phyloP scores from a whole-genome alignment of 2,888 invertebrate species.

The Nesidiocoris tenuis region DNA sequence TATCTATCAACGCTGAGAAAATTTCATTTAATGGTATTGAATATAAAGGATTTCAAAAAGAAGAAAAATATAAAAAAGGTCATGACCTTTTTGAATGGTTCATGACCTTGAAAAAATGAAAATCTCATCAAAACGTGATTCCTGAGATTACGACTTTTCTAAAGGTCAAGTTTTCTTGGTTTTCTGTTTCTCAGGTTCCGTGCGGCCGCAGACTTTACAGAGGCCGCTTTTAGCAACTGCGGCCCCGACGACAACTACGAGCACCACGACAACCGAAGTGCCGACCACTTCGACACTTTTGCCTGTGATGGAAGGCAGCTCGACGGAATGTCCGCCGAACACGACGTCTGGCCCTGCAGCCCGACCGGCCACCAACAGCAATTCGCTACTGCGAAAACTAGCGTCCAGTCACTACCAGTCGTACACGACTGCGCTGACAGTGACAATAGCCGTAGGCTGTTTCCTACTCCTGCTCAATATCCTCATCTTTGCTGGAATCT shows the following conservation, averaged over 20 bases:
- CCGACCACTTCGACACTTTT: conserved; percentile 55
- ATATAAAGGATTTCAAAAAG: too few species aligned
- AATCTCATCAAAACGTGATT: too few species aligned
- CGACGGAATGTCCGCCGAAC: conserved; percentile 75
- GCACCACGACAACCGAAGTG: conserved; percentile 55
- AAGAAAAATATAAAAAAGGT: too few species aligned
- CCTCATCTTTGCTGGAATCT: conserved; percentile 84
- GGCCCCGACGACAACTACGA: conserved; percentile 56
- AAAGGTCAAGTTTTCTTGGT: too few species aligned
- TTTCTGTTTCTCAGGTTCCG: conserved; percentile 63
- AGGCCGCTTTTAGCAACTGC: conserved; percentile 62
- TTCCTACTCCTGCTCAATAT: conserved; percentile 78
- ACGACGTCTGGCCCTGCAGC: conserved; percentile 54
- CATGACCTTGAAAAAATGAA: too few species aligned
- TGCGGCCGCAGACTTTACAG: conserved; percentile 72
- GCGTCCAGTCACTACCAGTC: conserved; percentile 84
- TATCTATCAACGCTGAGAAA: too few species aligned
- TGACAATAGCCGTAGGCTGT: conserved; percentile 83
- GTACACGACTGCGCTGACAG: conserved; percentile 83
- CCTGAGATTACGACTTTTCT: too few species aligned
- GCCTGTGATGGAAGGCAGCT: conserved; percentile 55
- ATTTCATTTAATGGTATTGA: too few species aligned
- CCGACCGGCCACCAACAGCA: conserved; percentile 56
- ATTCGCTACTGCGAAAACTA: conserved; percentile 70
- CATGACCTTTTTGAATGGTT: too few species aligned